Evolutionary conservation across 2,113 vertebrate species (phyloP).

Genomic region (Xenopus laevis): DNA sequence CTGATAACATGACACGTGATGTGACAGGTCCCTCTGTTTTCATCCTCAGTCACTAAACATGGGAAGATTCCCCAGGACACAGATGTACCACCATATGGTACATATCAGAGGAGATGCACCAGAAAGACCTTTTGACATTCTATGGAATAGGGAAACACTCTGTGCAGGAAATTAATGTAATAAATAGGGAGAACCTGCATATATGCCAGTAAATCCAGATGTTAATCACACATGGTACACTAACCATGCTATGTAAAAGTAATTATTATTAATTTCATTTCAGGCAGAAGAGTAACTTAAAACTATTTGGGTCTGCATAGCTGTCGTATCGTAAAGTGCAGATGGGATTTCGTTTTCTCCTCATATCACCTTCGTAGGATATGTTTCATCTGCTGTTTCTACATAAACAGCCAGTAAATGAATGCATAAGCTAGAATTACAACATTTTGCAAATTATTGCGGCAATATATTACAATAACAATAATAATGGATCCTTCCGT

Average conservation of each 20-base stretch:
- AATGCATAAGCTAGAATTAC: background rate
- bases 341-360: conserved; percentile 36
- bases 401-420: conserved; percentile 7
- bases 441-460: too few species aligned
- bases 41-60: too few species aligned
- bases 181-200: conserved; percentile 18
- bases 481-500: too few species aligned
- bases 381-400: conserved; percentile 11
- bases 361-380: conserved; percentile 28
- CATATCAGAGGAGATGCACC: background rate
- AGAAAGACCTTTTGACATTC: background rate
- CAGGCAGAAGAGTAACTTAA: conserved; percentile 30
- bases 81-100: background rate
- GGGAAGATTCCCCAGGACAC: background rate
- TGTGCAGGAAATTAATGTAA: conserved; percentile 19
- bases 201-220: conserved; percentile 26
- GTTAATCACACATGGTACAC: conserved; percentile 35
- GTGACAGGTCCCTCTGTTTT: too few species aligned
- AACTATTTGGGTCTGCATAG: conserved; percentile 32
- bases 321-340: conserved; percentile 40
- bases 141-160: conserved; percentile 13
- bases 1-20: too few species aligned
- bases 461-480: too few species aligned
- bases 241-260: conserved; percentile 21
- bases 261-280: conserved; percentile 34